These are phyloP conservation scores for Dyspetes luteomarginatus DNA, from an alignment of 2,888 invertebrate species.

Conservation along the genomic window DNA sequence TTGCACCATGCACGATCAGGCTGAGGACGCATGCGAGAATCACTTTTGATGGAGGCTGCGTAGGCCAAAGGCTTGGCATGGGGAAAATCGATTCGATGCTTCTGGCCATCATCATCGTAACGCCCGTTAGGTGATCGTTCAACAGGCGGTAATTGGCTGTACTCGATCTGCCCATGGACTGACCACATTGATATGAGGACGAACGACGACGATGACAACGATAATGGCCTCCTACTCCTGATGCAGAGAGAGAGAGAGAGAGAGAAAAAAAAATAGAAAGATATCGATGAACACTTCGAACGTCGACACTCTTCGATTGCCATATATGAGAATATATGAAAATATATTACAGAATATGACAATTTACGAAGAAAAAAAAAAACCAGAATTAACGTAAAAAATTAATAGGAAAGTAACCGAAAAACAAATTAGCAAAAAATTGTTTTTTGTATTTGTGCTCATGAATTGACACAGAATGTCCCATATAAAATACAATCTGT, in stretches of 20 bases:
- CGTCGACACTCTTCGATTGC: too few species aligned
- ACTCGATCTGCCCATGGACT: conserved; percentile 3
- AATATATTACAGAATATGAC: too few species aligned
- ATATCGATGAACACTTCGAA: too few species aligned
- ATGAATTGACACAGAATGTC: conserved; percentile 1
- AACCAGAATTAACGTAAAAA: too few species aligned
- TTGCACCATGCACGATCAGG: neutral
- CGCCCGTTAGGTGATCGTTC: conserved; percentile 35
- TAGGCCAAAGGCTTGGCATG: neutral
- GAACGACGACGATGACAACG: conserved; percentile 18
- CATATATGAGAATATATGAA: too few species aligned
- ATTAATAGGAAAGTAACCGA: too few species aligned
- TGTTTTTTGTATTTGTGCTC: too few species aligned
- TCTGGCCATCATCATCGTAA: conserved; percentile 32
- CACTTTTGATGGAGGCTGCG: neutral
- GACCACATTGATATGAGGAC: conserved; percentile 11
- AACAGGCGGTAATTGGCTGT: conserved; percentile 45
- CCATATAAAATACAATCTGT: too few species aligned
- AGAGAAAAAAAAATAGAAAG: too few species aligned
- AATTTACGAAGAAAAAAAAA: too few species aligned
- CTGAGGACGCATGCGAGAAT: neutral
- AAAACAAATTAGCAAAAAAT: too few species aligned
- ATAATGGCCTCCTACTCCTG: neutral
- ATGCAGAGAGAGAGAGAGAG: neutral
- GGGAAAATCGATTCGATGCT: conserved; percentile 50